Evolutionary conservation across 2,797 vertebrate genomes (phyloP).

Genomic region (Nyctibius grandis): DNA sequence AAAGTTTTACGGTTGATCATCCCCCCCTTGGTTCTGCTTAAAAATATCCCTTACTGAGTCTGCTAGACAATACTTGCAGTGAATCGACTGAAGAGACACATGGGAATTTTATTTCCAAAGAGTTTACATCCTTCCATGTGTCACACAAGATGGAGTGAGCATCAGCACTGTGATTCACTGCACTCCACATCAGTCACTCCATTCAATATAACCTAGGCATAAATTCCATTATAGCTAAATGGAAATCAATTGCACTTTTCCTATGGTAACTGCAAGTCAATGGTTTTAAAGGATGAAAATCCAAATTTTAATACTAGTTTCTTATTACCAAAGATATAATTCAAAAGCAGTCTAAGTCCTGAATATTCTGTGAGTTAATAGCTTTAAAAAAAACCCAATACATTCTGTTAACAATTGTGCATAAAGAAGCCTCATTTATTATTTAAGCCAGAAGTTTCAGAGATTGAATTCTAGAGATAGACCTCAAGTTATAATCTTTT

Average conservation of each 20-base stretch:
- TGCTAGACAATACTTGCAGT: not conserved
- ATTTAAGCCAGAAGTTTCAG: not conserved
- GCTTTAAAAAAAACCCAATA: not conserved
- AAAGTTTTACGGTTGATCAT: not conserved
- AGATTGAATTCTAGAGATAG: not conserved
- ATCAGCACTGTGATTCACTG: not conserved
- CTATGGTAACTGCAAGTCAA: not conserved
- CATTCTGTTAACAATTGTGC: not conserved
- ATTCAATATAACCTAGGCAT: not conserved
- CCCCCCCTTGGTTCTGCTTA: not conserved
- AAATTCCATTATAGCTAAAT: constrained; percentile 7
- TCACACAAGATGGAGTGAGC: not conserved
- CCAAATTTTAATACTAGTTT: not conserved
- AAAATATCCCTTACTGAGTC: not conserved
- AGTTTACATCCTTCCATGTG: not conserved
- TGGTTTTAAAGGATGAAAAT: constrained; percentile 7
- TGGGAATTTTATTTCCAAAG: not conserved
- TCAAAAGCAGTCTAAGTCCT: not conserved
- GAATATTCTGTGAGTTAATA: not conserved
- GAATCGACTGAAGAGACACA: not conserved
- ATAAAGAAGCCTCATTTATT: not conserved
- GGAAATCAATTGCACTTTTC: constrained; percentile 26
- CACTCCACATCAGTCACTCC: not conserved
- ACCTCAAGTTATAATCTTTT: not conserved
- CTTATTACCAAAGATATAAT: not conserved